These are phyloP conservation scores for Hydrocynus forskahlii DNA, from an alignment of 2,797 vertebrate genomes.

Conservation along the genomic window DNA sequence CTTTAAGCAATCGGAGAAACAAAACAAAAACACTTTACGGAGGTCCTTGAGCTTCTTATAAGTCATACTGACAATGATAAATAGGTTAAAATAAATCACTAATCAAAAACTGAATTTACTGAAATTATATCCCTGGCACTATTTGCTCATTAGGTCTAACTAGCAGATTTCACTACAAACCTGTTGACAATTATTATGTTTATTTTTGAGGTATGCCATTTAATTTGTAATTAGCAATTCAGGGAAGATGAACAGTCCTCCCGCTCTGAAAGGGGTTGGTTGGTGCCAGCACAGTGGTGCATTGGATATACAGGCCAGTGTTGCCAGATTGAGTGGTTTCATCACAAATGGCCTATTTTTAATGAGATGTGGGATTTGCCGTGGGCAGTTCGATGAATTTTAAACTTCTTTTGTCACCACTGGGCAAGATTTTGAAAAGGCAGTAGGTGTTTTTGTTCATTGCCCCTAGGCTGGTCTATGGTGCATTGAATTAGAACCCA, in stretches of 20 bases:
- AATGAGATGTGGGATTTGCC: neutral
- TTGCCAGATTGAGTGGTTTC: neutral
- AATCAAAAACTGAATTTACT: neutral
- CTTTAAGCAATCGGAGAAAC: neutral
- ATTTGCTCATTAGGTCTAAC: neutral
- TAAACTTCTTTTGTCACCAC: neutral
- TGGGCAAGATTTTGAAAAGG: conserved; percentile 4
- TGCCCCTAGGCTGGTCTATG: neutral
- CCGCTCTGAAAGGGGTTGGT: neutral
- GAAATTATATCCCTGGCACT: neutral
- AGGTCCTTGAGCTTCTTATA: no score
- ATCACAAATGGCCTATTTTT: neutral
- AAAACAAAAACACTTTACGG: neutral
- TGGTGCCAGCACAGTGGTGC: neutral
- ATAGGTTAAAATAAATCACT: neutral
- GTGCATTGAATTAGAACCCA: neutral
- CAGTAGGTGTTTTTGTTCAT: neutral
- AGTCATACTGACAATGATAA: neutral
- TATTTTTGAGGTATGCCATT: neutral
- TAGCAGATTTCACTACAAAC: neutral
- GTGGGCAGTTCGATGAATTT: neutral
- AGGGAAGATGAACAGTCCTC: neutral
- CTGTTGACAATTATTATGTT: neutral
- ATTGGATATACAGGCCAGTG: neutral
- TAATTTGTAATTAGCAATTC: neutral